Evolutionary conservation across 2,797 vertebrate species (phyloP).

Genomic region (Chiroxiphia lanceolata): DNA sequence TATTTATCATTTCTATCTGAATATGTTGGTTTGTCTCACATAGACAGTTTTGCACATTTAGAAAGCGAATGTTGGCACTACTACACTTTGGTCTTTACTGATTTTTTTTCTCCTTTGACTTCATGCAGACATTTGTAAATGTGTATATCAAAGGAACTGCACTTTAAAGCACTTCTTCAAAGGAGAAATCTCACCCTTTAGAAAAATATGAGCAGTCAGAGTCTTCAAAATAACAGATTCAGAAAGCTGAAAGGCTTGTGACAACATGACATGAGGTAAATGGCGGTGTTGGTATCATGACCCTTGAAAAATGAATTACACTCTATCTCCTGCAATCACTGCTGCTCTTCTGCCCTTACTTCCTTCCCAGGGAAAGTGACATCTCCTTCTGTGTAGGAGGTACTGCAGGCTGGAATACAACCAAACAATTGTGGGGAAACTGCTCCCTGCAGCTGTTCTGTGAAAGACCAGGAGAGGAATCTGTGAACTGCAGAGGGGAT

Average conservation of each 20-base stretch:
- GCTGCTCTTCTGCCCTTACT: neutral
- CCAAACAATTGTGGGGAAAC: accelerated
- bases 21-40: neutral
- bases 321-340: neutral
- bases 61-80: neutral
- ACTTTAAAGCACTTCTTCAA: neutral
- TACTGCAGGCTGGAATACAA: neutral
- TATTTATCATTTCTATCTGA: neutral
- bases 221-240: neutral
- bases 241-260: neutral
- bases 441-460: neutral
- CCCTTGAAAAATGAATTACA: neutral
- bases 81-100: neutral
- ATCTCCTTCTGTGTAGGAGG: neutral
- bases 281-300: neutral
- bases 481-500: neutral
- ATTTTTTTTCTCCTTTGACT: neutral
- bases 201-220: neutral
- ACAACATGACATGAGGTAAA: neutral
- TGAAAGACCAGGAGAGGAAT: neutral
- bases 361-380: neutral
- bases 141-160: neutral
- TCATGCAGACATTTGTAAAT: neutral
- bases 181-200: neutral
- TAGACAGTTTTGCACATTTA: neutral